Evolutionary conservation across 2,113 vertebrate species (phyloP).

Genomic region (Lynx canadensis): DNA sequence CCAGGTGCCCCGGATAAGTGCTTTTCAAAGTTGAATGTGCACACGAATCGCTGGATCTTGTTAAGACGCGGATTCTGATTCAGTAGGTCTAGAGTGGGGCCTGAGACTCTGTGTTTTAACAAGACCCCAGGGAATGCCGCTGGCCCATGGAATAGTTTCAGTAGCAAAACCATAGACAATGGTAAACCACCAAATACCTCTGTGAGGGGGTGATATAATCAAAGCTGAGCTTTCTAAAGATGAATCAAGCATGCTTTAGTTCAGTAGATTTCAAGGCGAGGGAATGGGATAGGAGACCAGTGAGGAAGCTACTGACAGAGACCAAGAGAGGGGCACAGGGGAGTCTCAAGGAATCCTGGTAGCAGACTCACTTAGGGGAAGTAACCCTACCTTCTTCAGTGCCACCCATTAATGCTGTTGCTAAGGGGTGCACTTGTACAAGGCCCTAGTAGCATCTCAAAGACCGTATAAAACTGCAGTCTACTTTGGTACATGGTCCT

Average conservation of each 20-base stretch:
- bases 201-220: not conserved
- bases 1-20: not conserved
- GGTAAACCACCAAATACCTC: not conserved
- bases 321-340: not conserved
- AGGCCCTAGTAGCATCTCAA: not conserved
- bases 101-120: not conserved
- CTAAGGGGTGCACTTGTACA: not conserved
- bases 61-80: not conserved
- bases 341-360: not conserved
- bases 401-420: not conserved
- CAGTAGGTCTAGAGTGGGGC: not conserved
- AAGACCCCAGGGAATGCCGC: not conserved
- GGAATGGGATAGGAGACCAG: not conserved
- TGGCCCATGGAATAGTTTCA: not conserved
- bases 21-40: not conserved
- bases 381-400: not conserved
- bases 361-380: not conserved
- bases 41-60: fast-evolving
- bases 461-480: not conserved
- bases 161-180: not conserved
- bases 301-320: not conserved
- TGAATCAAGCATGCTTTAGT: not conserved
- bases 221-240: not conserved
- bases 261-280: not conserved
- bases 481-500: not conserved